Evolutionary conservation across 2,888 invertebrate species (phyloP), one percentile per base, ranked within the genome.

Genomic region (Crepidodera aurea): DNA sequence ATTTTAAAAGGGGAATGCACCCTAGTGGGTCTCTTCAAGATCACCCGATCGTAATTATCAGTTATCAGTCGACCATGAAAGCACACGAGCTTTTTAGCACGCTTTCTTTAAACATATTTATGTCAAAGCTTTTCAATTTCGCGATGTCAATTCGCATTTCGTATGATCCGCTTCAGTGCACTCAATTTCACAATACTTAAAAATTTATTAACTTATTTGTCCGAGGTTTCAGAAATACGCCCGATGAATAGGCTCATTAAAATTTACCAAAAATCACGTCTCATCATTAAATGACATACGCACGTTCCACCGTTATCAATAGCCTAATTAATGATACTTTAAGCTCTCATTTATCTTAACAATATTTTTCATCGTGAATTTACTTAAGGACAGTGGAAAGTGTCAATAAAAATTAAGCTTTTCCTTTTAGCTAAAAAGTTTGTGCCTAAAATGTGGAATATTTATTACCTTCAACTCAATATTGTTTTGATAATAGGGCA

Each of bases 41-140:
- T 81, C 80, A 79, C 79, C 79, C 80, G 80, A 77, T 79, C 79
- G 79, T 81, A 81, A 81, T 81, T 81, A 81, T 80, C 80, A 76
- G 80, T 80, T 80, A 80, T 77, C 80, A 70, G 57, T 76, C 75
- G 71, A 72, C 74, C 77, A 77, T 78, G 76, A 80, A 78, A 77
- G 78, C 77, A 74, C 77, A 75, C 78, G 75, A 77, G 76, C 78
- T 79, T 78, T 80, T 79, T 78, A 76, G 76, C 76, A 74, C 77
- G 75, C 75, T 78, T 79, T 78, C 79, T 73, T 79, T 78, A 79
- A 79, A 77, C 77, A 79, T 79, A 79, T 80, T 80, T 78, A 77
- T 78, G 76, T 79, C 79, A 79, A 79, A 78, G 79, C 79, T 76
- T 77, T 78, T 77, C 77, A 75, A 75, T 78, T 75, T 73, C 66